Base-by-base conservation (phyloP, 2,797 vertebrate species). In the Ceryle rudis region DNA sequence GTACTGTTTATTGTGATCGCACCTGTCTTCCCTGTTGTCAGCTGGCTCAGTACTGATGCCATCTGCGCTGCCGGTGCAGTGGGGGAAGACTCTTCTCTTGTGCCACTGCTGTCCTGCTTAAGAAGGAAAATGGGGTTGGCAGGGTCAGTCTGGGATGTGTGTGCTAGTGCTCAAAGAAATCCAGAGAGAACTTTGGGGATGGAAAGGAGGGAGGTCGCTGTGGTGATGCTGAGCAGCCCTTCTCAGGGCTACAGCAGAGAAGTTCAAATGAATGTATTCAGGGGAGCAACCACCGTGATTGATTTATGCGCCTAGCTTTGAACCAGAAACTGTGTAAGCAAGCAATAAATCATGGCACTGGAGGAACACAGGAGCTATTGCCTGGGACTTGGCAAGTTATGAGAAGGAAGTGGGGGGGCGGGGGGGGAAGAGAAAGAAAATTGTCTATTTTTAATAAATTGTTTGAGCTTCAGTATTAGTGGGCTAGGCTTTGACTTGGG, bases 371-470 rank as follows among this genome's bases (percentile, higher is more conserved):
- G 92, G 66, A 97, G 41, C 39, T 75, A 82, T 93, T 93, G 72
- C 83, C 51, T 72, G 61, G 31, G 69, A 95, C 72, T 85, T 28
- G 2, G 64, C 47, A 51, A 94, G 90, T 67, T 91, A 86, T 77
- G 58, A 86, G 89, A 75, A 95, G 91, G 86, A 90, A 90, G 54
- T 44, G 51, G 19, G 23, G 54, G 12, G 19, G 14, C 19, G 37
- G 39, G 39, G 29, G 17, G 18, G 46, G 33, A 83, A 79, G 77
- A 80, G 62, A 93, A 83, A n/a, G 49, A 89, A 75, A 91, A 91
- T 75, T 79, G 81, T 81, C 95, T 93, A 57, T 93, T 93, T 96
- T 94, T 47, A 93, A 92, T 91, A 91, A 94, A 85, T 94, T 61
- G 75, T 80, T 94, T 89, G 81, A 91, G 90, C 64, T 86, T 64